Conservation (phyloP, 1,140 invertebrate species). For the Telenomus remus region DNA sequence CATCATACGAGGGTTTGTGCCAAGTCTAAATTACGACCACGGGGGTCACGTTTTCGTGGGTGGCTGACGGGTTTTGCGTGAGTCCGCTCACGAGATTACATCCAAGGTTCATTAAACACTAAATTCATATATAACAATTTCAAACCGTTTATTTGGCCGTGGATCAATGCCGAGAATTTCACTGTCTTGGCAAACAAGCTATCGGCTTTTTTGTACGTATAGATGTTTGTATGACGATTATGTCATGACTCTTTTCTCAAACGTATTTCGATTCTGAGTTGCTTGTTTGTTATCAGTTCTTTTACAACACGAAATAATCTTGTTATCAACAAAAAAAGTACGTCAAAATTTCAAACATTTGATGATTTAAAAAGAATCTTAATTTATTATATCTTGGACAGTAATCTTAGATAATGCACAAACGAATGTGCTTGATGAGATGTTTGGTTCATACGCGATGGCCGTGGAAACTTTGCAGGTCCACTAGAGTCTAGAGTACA, state of each 20-base stretch:
- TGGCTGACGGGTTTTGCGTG: constrained; percentile 5
- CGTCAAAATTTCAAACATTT: no score
- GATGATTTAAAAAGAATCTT: no score
- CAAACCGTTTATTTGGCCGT: constrained; percentile 40
- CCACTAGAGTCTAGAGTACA: no score
- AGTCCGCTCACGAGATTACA: constrained; percentile 30
- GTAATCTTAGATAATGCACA: no score
- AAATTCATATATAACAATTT: constrained; percentile 35
- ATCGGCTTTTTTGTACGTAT: constrained; percentile 29
- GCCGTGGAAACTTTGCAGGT: no score
- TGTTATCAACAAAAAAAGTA: no score
- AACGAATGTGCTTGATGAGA: no score
- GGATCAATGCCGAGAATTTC: constrained; percentile 55
- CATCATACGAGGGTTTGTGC: no score
- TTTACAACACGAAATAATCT: no score
- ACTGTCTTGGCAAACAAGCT: constrained; percentile 38
- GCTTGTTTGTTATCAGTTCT: background rate
- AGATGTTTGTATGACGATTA: constrained; percentile 39
- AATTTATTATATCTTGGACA: no score
- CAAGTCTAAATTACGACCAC: constrained; percentile 3
- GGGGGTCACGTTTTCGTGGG: constrained; percentile 33
- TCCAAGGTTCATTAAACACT: constrained; percentile 54
- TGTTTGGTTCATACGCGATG: no score
- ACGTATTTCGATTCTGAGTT: no score
- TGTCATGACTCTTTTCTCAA: constrained; percentile 14